A percentile compares a stretch with the other conserved stretches of the same genome.
phyloP scores from a whole-genome alignment of 1,140 invertebrate genomes.

The Pseudomyrmex dendroicus region DNA sequence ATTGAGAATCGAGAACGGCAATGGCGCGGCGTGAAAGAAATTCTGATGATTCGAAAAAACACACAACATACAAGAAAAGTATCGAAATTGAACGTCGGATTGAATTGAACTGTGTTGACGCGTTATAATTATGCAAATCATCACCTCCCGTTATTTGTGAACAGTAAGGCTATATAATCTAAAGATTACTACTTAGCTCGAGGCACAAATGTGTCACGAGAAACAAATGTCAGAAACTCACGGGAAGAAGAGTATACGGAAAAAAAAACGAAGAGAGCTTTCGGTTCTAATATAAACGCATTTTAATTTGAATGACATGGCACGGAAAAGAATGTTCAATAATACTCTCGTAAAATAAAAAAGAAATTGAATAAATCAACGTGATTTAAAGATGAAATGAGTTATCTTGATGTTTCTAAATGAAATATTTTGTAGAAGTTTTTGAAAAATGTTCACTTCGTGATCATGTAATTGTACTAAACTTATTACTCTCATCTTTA shows the following conservation, averaged over 20 bases:
- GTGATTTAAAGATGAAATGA: no score
- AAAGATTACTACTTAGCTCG: background rate
- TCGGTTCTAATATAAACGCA: constrained; percentile 16
- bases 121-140: constrained; percentile 62
- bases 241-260: background rate
- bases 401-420: background rate
- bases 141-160: constrained; percentile 11
- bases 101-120: background rate
- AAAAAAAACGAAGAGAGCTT: constrained; percentile 40
- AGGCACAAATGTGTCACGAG: constrained; percentile 26
- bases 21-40: background rate
- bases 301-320: constrained; percentile 15
- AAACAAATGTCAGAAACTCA: constrained; percentile 16
- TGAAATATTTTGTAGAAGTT: background rate
- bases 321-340: background rate
- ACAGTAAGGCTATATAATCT: background rate
- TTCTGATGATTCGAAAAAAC: background rate
- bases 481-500: no score
- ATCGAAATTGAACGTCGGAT: background rate
- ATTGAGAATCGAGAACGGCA: constrained; percentile 10
- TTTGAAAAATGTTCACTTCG: background rate
- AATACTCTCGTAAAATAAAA: no score
- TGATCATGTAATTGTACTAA: no score
- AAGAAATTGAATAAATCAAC: no score
- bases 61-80: background rate